Base-by-base conservation (phyloP, 2,888 invertebrate genomes). In the Chaitophorus viminalis region DNA sequence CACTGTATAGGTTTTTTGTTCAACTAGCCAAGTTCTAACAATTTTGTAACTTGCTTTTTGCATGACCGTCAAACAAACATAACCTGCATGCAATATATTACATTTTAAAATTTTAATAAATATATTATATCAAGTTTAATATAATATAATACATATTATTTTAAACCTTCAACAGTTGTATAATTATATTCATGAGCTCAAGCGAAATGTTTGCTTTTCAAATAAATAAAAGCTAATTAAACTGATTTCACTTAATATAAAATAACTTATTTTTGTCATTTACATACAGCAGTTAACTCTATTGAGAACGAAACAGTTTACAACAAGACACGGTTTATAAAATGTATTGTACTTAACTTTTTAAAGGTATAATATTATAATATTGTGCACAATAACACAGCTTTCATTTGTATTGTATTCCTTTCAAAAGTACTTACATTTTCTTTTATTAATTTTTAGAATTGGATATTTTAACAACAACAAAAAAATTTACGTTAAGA, bases 261-360 rank as follows among this genome's bases (percentile, higher is more conserved):
- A 77, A 29, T 18, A 77, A 77, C 52, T 3, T 25, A 52, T 29
- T 77, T 60, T 5, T 25, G 31, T 77, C 17, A n/a, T 65, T 78
- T 25, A n/a, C 33, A 65, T 36, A 65, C n/a, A 36, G 33, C 60
- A 60, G 3, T 8, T n/a, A 14, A 18, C 3, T 25, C 60, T 79
- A 39, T 60, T 79, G 79, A 36, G 60, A 81, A 81, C 36, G n/a
- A 81, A 68, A 81, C 36, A 25, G 31, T 81, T 68, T 68, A 81
- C 79, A 33, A 79, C 60, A 81, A 68, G 39, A 68, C 39, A 39
- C 29, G 39, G 65, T 65, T 68, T 60, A 81, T 68, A 46, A 46
- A 46, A 39, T 11, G 9, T 78, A 79, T 65, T 17, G 68, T 29
- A 68, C 29, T 81, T 68, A 65, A 81, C 68, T 81, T 81, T 81